Base-by-base conservation (phyloP, 1,140 invertebrate species). In the Holotrichia oblita region DNA sequence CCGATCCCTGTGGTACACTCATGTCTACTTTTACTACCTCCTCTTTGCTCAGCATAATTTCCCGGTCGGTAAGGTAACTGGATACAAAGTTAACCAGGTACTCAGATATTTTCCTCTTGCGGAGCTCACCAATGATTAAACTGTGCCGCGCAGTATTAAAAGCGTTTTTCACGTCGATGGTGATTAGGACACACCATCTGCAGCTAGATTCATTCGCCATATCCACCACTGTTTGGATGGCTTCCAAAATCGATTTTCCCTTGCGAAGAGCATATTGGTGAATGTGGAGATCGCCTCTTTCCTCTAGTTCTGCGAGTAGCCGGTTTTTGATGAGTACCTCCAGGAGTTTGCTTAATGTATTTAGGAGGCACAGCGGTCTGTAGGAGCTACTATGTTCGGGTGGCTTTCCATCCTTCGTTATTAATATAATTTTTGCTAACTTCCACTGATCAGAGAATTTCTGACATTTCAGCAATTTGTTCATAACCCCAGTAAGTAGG, bases 111-210 rank as follows among this genome's bases (percentile, higher is more conserved):
- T n/a, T n/a, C n/a, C n/a, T n/a, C n/a, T n/a, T n/a, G n/a, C n/a
- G n/a, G n/a, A n/a, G n/a, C n/a, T n/a, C n/a, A n/a, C n/a, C n/a
- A n/a, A n/a, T n/a, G n/a, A n/a, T n/a, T n/a, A n/a, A n/a, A n/a
- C n/a, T n/a, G n/a, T n/a, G n/a, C n/a, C n/a, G n/a, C n/a, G n/a
- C n/a, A n/a, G n/a, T n/a, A n/a, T n/a, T n/a, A n/a, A n/a, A n/a
- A n/a, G n/a, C n/a, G n/a, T n/a, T n/a, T n/a, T 24, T 69, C 9
- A 69, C 64, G n/a, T 69, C 64, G 10, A 69, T 20, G 10, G 22
- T 69, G 17, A 69, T 69, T 20, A 69, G 24, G 64, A 69, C 64
- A 10, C 64, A 69, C 22, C 64, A 80, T 41, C 12, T 78, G 17
- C 20, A 61, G 12, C 20, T 69, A 20, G 10, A 69, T 3, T 72